These are phyloP conservation scores for Dicentrarchus labrax DNA, from an alignment of 2,113 vertebrate genomes.

Conservation along the genomic window DNA sequence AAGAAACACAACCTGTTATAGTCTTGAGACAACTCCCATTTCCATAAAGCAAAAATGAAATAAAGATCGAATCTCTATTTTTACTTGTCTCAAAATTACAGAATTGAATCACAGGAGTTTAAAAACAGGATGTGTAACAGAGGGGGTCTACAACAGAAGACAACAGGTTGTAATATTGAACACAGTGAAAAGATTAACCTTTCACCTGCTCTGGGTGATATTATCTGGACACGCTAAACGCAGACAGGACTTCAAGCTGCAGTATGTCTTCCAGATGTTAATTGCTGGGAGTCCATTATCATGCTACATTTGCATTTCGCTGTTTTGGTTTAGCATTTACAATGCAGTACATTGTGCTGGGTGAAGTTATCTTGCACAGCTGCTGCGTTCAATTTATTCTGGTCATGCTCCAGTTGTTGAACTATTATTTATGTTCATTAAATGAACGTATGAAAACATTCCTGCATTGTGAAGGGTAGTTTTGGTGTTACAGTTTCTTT, in stretches of 20 bases:
- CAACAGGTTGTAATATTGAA: constrained; percentile 15
- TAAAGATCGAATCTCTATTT: neutral
- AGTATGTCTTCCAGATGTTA: constrained; percentile 64
- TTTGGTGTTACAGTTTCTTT: constrained; percentile 7
- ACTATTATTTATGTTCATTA: neutral
- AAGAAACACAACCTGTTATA: neutral
- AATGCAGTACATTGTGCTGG: constrained; percentile 34
- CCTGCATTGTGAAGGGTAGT: neutral
- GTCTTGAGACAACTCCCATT: neutral
- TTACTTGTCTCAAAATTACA: neutral
- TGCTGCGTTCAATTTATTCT: constrained; percentile 58
- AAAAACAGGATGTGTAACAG: constrained; percentile 10
- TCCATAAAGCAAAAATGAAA: neutral
- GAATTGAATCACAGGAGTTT: neutral
- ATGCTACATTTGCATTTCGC: constrained; percentile 52
- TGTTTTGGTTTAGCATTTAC: constrained; percentile 52
- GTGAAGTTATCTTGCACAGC: constrained; percentile 27
- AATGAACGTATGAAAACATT: constrained; percentile 20
- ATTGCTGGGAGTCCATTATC: constrained; percentile 37
- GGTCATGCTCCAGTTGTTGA: constrained; percentile 19
- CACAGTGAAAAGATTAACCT: constrained; percentile 24
- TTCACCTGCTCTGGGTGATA: constrained; percentile 10
- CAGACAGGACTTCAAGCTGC: constrained; percentile 19
- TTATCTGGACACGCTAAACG: constrained; percentile 26
- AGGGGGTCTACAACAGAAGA: neutral